Percentiles rank a stretch among this genome's conserved stretches.
Conservation (phyloP, 2,888 invertebrate species). For the Cephus spinipes region DNA sequence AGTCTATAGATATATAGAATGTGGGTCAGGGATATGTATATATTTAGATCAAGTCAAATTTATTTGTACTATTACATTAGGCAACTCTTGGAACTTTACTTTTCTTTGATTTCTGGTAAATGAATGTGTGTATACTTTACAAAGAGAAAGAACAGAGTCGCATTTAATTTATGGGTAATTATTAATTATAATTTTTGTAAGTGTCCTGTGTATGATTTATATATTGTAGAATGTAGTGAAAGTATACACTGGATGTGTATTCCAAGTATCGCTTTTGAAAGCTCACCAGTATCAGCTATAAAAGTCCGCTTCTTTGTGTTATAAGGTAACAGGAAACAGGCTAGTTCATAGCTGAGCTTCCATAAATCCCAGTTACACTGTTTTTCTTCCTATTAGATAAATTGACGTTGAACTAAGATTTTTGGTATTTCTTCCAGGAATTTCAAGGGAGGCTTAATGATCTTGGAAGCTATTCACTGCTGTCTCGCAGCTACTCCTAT, state of each 20-base stretch:
- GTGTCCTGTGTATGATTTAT: neutral
- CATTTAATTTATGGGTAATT: neutral
- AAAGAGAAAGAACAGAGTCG: neutral
- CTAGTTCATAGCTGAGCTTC: neutral
- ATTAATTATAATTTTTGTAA: neutral
- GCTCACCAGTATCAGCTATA: too few species aligned
- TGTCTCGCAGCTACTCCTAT: neutral
- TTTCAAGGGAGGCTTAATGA: neutral
- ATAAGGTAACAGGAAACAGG: neutral
- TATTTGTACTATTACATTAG: neutral
- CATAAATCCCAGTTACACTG: neutral
- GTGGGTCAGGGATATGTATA: neutral
- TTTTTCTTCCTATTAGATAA: neutral
- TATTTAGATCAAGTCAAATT: neutral
- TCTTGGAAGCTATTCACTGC: neutral
- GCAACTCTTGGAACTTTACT: neutral
- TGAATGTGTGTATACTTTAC: neutral
- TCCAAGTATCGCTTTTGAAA: neutral
- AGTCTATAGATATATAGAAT: neutral
- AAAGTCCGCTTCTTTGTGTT: neutral
- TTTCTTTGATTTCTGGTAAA: neutral
- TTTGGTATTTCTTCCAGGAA: neutral
- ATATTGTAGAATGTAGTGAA: neutral
- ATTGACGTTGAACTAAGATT: neutral
- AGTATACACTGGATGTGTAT: neutral